Evolutionary conservation across 2,797 vertebrate species (phyloP), one percentile per base, ranked within the genome.

Genomic region (Clarias fuscus): DNA sequence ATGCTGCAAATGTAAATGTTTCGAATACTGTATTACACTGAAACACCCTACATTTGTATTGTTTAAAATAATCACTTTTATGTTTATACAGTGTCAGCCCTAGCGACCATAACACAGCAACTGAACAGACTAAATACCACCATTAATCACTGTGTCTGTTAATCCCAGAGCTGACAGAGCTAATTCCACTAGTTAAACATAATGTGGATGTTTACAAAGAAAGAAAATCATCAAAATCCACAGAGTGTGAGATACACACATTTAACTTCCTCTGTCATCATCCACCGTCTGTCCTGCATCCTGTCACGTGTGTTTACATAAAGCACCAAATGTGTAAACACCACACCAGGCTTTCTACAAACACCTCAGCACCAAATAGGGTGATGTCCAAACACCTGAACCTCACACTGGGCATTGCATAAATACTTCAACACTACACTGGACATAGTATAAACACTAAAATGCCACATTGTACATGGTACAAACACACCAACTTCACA

Each of bases 111-210:
- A 37, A 20, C 37, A 71, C 17, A 71, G 68, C 18, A 71, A 71
- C 2, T 70, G 37, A 70, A 70, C 10, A 70, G 15, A 62, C 24
- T 48, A 48, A 76, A 84, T 4, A 61, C 56, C 59, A 27, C 11
- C 59, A 75, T 62, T 75, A 58, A 84, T 84, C 82, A 72, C 70
- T 64, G 64, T 68, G 30, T n/a, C 58, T 40, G 37, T 30, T 20
- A 17, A 73, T 13, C 24, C 37, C 30, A 33, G 13, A 8, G 40
- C 61, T 43, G 61, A 81, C 58, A 24, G 15, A 53, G n/a, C 7
- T 48, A 68, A 70, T 17, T 43, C 24, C 8, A 43, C 80, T 67
- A 18, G 24, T 40, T 53, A 27, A 67, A 82, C 62, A 82, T 53
- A 27, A 82, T 65, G 24, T 81, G 79, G 27, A n/a, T 37, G 48